phyloP scores from a whole-genome alignment of 1,140 invertebrate species.

The Drosophila saltans region DNA sequence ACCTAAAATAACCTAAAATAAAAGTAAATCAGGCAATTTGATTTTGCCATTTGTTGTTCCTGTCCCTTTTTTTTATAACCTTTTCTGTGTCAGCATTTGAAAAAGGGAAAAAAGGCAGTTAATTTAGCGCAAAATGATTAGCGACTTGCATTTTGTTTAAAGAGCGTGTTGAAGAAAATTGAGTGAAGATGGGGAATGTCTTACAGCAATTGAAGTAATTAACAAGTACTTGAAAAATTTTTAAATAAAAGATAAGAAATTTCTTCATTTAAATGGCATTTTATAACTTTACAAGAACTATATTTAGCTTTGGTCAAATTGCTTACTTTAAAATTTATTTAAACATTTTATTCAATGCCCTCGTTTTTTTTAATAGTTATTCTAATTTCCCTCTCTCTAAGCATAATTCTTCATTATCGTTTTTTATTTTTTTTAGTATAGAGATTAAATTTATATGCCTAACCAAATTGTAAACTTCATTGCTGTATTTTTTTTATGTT shows the following conservation, averaged over 20 bases:
- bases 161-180: constrained; percentile 11
- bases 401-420: constrained; percentile 33
- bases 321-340: neutral
- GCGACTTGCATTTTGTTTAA: constrained; percentile 31
- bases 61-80: constrained; percentile 14
- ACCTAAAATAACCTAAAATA: constrained; percentile 47
- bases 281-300: no score
- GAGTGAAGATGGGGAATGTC: neutral
- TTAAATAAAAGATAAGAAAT: no score
- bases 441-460: constrained; percentile 12
- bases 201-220: neutral
- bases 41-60: constrained; percentile 14
- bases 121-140: constrained; percentile 73
- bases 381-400: neutral
- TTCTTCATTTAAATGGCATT: no score
- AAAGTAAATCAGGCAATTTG: constrained; percentile 44
- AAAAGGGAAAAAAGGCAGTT: constrained; percentile 56
- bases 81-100: constrained; percentile 39
- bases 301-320: no score
- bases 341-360: neutral
- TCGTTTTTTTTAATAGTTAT: neutral
- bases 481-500: constrained; percentile 35
- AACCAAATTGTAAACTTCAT: constrained; percentile 24
- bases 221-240: neutral
- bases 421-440: neutral